Evolutionary conservation across 2,113 vertebrate genomes (phyloP), one percentile per base, ranked within the genome.

Genomic region (Aviceda subcristata): DNA sequence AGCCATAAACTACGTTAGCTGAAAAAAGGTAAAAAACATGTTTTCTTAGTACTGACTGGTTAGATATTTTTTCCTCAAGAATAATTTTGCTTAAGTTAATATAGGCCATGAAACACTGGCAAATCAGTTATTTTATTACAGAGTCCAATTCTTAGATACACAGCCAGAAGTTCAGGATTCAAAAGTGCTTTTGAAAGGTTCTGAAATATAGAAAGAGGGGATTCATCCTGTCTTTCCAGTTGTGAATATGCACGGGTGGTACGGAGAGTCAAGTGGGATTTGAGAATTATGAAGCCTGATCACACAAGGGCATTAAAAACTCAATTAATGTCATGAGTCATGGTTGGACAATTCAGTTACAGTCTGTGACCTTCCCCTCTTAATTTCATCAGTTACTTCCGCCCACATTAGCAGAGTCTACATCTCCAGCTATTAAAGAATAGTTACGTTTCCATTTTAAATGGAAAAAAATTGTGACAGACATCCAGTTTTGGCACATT

Each of bases 311-410:
- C 78, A 89, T 94, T 96, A 97, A 93, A 92, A 96, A 90, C 50
- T 90, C 89, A 94, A 36, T 95, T 95, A 94, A 86, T 95, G 88
- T 94, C 74, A 71, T 94, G 86, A 97, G 67, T 97, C 89, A 86
- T 62, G 69, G 72, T n/a, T 92, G 97, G 86, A 91, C 92, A 97
- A 96, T 96, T 95, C 93, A 96, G 53, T 96, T 96, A 94, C 29
- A 88, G 82, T 69, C 55, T 78, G 21, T 96, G 95, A 82, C 95
- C 91, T 96, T 97, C 87, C 75, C 38, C 34, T 96, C 86, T 87
- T 96, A 94, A 95, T 95, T 94, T 73, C 46, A 72, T 91, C 39
- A 73, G 78, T 95, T 94, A 74, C 67, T 96, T 97, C 86, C 69
- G 18, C 39, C 41, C 83, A 69, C 0, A 0, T 91, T 95, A 75